Evolutionary conservation across 2,888 invertebrate species (phyloP).

Genomic region (Diploptera punctata): DNA sequence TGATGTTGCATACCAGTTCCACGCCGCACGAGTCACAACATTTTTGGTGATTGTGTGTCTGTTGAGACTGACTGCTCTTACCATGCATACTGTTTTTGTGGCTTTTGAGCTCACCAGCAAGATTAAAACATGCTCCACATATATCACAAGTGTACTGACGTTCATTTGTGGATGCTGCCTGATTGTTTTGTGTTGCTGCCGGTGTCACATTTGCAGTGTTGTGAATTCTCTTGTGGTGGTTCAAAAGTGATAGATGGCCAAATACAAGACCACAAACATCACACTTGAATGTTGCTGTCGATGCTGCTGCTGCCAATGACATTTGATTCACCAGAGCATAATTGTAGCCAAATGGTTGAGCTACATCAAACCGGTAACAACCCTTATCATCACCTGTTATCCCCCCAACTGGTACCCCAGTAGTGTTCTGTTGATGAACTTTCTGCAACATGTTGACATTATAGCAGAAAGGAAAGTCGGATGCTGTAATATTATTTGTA

Average conservation of each 20-base stretch:
- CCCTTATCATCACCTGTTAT: constrained; percentile 57
- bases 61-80: constrained; percentile 39
- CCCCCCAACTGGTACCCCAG: constrained; percentile 55
- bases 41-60: constrained; percentile 33
- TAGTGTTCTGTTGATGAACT: constrained; percentile 49
- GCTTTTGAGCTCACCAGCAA: constrained; percentile 58
- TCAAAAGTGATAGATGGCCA: constrained; percentile 79
- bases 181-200: constrained; percentile 41
- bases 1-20: constrained; percentile 48
- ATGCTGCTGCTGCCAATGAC: constrained; percentile 68
- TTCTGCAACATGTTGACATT: constrained; percentile 61
- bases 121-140: constrained; percentile 57
- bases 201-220: constrained; percentile 34
- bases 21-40: constrained; percentile 49
- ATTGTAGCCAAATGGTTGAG: constrained; percentile 64
- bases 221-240: constrained; percentile 85
- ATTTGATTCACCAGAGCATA: constrained; percentile 87
- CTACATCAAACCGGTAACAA: constrained; percentile 59
- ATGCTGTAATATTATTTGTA: constrained; percentile 41
- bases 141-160: constrained; percentile 58
- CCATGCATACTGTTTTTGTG: constrained; percentile 58
- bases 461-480: constrained; percentile 59
- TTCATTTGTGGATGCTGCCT: constrained; percentile 44
- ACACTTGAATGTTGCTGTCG: constrained; percentile 87
- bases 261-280: constrained; percentile 88